Base-by-base conservation (phyloP, 1,140 invertebrate genomes). In the Drosophila sturtevanti region DNA sequence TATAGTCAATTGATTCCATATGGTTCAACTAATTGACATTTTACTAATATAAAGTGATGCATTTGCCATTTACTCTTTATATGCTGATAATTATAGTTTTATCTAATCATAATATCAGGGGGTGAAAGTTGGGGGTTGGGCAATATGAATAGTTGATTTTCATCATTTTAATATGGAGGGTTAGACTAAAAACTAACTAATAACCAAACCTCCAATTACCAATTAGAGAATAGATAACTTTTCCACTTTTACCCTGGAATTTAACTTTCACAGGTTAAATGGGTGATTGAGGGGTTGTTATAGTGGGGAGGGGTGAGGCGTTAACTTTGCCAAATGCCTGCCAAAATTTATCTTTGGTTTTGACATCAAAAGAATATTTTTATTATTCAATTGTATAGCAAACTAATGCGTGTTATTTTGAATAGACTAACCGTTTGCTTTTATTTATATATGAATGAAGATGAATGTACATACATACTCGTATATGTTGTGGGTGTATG, bases 21-120 rank as follows among this genome's bases (percentile, higher is more conserved):
- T 48, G 41, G 18, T 9, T 21, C 18, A 48, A 48, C 41, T 21
- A 11, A 48, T 48, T 21, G 41, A 6, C 41, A 48, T 48, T 48
- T 21, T 16, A 31, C 41, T 21, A 48, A 48, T 48, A 48, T 48
- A 41, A n/a, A 14, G 14, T 48, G 18, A 48, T 81, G 71, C 70
- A 72, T 44, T 44, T 44, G 41, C 14, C 41, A 44, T 44, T 16
- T 31, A 31, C 7, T 7, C 6, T 44, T 7, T 2, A 18, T 44
- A 44, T 44, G 1, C 41, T 44, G 41, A 44, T 44, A 44, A 44
- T 44, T 14, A 9, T 2, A 44, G 16, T 31, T 44, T 44, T 44
- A 44, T 44, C 16, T 9, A 44, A 5, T 44, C 14, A 31, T 31
- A 31, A 31, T 2, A 24, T 2, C 4, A 4, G 22, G 22, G 22